phyloP scores from a whole-genome alignment of 2,797 vertebrate genomes.

The Eulemur rubriventer region DNA sequence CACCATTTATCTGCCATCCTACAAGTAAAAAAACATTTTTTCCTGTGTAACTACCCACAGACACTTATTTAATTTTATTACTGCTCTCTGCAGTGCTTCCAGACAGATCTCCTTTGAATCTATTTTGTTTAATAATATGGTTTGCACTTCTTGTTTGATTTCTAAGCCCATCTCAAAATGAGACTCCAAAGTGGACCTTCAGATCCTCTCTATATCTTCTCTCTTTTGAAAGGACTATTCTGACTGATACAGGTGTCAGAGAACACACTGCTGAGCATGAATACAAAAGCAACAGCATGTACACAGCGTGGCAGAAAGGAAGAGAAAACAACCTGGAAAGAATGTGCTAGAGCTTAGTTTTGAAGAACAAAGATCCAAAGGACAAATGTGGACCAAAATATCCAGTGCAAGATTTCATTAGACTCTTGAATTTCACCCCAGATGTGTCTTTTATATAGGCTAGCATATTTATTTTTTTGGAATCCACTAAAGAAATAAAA shows the following conservation, averaged over 20 bases:
- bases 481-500: neutral
- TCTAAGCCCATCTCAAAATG: constrained; percentile 28
- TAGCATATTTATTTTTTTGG: neutral
- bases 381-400: constrained; percentile 18
- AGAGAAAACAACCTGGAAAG: neutral
- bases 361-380: constrained; percentile 33
- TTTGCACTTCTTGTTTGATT: constrained; percentile 64
- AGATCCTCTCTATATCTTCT: neutral
- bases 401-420: neutral
- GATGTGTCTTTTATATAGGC: neutral
- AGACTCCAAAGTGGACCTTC: neutral
- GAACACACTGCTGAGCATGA: neutral
- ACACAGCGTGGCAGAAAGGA: neutral
- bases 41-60: constrained; percentile 19
- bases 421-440: neutral
- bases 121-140: constrained; percentile 56
- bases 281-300: neutral
- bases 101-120: constrained; percentile 51
- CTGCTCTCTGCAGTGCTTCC: constrained; percentile 61
- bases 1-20: constrained; percentile 17
- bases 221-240: constrained; percentile 49
- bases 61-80: constrained; percentile 64
- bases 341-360: neutral
- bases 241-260: neutral
- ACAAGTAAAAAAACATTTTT: constrained; percentile 7